These are phyloP conservation scores for Pagetopsis macropterus DNA, from an alignment of 2,797 vertebrate genomes.

Conservation along the genomic window DNA sequence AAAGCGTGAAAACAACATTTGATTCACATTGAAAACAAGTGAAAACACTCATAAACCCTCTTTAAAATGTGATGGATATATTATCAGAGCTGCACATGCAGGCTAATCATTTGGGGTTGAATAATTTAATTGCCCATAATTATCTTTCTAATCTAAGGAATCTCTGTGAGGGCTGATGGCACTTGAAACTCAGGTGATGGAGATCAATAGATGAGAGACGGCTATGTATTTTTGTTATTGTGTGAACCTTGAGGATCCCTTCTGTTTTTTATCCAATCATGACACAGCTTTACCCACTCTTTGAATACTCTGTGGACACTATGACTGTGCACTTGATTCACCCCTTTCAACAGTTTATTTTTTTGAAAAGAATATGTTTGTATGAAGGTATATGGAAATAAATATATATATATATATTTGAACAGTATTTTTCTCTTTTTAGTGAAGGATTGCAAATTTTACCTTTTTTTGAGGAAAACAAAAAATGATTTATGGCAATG, in stretches of 20 bases:
- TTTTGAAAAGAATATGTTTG: constrained; percentile 72
- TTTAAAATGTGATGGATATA: background rate
- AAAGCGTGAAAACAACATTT: constrained; percentile 12
- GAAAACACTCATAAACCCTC: constrained; percentile 10
- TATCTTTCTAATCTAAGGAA: constrained; percentile 58
- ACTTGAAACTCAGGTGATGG: constrained; percentile 74
- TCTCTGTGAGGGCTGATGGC: constrained; percentile 54
- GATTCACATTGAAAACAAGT: constrained; percentile 29
- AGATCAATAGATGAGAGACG: constrained; percentile 48
- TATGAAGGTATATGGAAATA: constrained; percentile 78
- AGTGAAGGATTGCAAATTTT: constrained; percentile 2
- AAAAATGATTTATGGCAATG: background rate
- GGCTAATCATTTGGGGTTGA: constrained; percentile 24
- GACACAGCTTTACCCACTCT: constrained; percentile 74
- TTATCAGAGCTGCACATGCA: constrained; percentile 45
- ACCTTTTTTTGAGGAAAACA: background rate
- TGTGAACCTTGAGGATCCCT: constrained; percentile 44
- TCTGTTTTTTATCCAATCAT: constrained; percentile 54
- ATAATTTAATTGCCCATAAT: constrained; percentile 46
- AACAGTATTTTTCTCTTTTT: constrained; percentile 51
- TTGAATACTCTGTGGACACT: constrained; percentile 52
- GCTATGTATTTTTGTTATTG: constrained; percentile 34
- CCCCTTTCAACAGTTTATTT: constrained; percentile 71
- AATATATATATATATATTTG: constrained; percentile 82
- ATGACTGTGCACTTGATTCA: constrained; percentile 69